Evolutionary conservation across 53 echinoderm and acorn worm species (phyloP).

Genomic region (Arbacia lixula): DNA sequence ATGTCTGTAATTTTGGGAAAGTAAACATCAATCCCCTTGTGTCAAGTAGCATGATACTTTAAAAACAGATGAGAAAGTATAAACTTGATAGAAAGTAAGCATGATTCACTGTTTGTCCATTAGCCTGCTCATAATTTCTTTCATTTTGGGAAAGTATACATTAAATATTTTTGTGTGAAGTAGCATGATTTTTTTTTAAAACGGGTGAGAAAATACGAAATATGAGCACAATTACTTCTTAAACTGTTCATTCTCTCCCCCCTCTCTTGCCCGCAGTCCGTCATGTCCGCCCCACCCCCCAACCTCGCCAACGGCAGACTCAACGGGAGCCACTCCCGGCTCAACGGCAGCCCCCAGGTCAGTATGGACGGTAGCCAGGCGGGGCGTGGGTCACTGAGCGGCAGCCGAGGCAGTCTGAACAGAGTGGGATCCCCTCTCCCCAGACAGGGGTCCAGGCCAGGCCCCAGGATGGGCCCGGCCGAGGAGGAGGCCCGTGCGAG

Average conservation of each 20-base stretch:
- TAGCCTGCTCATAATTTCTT: too few relatives aligned
- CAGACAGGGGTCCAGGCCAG: slow-evolving; percentile 29
- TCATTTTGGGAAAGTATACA: too few relatives aligned
- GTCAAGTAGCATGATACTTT: too few relatives aligned
- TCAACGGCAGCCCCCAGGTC: not conserved
- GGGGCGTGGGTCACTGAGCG: not conserved
- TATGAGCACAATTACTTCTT: not conserved
- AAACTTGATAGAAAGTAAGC: too few relatives aligned
- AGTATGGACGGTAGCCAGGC: slow-evolving; percentile 1
- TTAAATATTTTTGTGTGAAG: too few relatives aligned
- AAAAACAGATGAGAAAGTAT: too few relatives aligned
- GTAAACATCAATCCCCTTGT: too few relatives aligned
- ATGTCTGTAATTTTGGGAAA: too few relatives aligned
- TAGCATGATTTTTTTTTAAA: too few relatives aligned
- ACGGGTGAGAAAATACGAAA: not conserved
- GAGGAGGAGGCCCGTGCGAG: slow-evolving; percentile 74
- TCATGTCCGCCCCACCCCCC: slow-evolving; percentile 45
- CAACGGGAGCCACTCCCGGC: slow-evolving; percentile 38
- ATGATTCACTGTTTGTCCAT: too few relatives aligned
- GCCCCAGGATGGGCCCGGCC: slow-evolving; percentile 7
- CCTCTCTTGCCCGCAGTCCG: not conserved
- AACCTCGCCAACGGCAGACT: slow-evolving; percentile 7
- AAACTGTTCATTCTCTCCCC: not conserved
- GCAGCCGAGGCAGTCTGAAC: slow-evolving; percentile 7
- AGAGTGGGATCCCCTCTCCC: not conserved